phyloP scores from a whole-genome alignment of 2,113 vertebrate genomes.

The Fukomys damarensis region DNA sequence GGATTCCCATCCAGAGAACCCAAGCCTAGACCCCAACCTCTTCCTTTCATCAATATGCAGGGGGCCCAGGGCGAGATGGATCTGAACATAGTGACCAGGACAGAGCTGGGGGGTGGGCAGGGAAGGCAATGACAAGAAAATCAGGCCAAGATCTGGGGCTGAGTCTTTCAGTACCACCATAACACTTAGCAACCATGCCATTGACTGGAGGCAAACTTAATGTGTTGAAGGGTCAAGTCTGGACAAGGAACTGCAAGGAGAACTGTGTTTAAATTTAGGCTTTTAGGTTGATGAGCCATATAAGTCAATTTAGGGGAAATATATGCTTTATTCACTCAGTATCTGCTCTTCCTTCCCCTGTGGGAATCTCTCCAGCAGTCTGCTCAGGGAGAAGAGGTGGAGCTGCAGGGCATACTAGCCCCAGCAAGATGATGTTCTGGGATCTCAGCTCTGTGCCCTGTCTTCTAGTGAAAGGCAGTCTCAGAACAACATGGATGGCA shows the following conservation, averaged over 20 bases:
- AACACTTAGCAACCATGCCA: not conserved
- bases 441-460: not conserved
- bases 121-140: no score
- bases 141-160: no score
- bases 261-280: not conserved
- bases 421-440: not conserved
- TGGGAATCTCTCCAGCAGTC: not conserved
- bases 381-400: not conserved
- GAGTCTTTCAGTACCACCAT: not conserved
- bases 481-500: not conserved
- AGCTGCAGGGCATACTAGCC: no score
- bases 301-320: not conserved
- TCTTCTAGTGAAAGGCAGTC: not conserved
- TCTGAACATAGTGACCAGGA: not conserved
- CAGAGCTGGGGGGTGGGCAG: no score
- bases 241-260: not conserved
- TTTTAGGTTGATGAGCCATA: not conserved
- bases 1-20: not conserved
- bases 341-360: not conserved
- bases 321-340: not conserved
- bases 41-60: not conserved
- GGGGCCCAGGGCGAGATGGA: not conserved
- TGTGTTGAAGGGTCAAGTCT: not conserved
- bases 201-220: not conserved
- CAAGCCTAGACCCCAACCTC: not conserved